Evolutionary conservation across 1,140 invertebrate genomes (phyloP).

Genomic region (Myzus persicae): DNA sequence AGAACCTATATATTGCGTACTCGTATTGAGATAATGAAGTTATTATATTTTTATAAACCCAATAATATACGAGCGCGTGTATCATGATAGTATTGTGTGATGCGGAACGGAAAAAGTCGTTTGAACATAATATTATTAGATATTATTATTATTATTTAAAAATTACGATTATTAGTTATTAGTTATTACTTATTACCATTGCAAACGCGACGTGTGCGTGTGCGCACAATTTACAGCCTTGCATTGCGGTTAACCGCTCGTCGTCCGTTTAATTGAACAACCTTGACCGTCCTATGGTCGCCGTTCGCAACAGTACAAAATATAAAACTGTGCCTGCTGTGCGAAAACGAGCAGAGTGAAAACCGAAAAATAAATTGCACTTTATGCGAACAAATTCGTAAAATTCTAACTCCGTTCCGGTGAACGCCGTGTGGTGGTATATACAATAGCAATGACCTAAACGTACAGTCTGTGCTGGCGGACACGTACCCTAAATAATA

Average conservation of each 20-base stretch:
- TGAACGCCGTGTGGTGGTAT: neutral
- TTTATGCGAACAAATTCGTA: neutral
- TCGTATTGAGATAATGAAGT: neutral
- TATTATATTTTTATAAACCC: neutral
- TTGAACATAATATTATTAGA: neutral
- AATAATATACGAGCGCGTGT: neutral
- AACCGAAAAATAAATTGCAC: neutral
- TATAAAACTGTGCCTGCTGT: neutral
- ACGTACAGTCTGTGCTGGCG: neutral
- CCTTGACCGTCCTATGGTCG: constrained; percentile 8
- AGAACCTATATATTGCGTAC: too few species aligned
- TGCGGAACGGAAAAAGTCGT: neutral
- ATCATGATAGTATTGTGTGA: neutral
- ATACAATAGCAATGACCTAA: too few species aligned
- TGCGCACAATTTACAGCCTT: neutral
- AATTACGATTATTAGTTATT: neutral
- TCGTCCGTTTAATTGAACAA: constrained; percentile 32
- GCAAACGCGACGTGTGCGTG: neutral
- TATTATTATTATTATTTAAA: too few species aligned
- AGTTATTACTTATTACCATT: neutral
- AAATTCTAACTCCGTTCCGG: neutral
- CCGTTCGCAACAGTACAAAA: neutral
- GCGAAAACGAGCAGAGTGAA: neutral
- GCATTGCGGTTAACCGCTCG: constrained; percentile 15
- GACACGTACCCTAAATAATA: neutral